Conservation (phyloP, 2,888 invertebrate genomes). For the Sarcophaga carnaria region DNA sequence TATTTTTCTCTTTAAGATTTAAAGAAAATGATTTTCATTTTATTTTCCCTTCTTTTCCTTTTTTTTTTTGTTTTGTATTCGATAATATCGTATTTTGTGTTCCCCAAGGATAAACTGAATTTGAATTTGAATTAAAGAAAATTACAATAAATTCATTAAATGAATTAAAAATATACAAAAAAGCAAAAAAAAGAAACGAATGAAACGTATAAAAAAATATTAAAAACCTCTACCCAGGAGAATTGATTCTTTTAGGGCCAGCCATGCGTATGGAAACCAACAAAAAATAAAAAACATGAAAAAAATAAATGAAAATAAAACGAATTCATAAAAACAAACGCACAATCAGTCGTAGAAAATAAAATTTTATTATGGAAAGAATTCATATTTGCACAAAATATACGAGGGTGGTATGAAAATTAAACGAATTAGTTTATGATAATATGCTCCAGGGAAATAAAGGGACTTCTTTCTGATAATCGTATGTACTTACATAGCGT, state of each 20-base stretch:
- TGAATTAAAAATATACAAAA: not conserved
- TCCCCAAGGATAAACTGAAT: not conserved
- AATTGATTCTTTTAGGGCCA: slow-evolving; percentile 19
- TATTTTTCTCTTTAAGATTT: too few relatives aligned
- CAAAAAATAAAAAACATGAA: not conserved
- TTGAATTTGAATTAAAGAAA: slow-evolving; percentile 8
- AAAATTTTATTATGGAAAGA: slow-evolving; percentile 18
- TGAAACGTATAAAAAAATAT: not conserved
- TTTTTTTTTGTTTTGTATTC: too few relatives aligned
- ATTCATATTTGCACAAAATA: slow-evolving; percentile 1
- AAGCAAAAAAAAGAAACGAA: not conserved
- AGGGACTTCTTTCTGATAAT: too few relatives aligned
- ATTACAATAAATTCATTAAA: slow-evolving; percentile 4
- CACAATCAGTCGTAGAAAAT: slow-evolving; percentile 3
- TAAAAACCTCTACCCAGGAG: not conserved
- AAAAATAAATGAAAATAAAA: not conserved
- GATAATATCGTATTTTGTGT: too few relatives aligned
- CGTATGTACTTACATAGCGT: too few relatives aligned
- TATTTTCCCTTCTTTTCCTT: too few relatives aligned
- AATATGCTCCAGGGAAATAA: too few relatives aligned
- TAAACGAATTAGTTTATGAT: too few relatives aligned
- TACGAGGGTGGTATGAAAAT: not conserved
- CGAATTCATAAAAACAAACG: not conserved
- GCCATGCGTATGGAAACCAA: not conserved
- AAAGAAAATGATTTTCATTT: too few relatives aligned